Conservation (phyloP, 2,113 vertebrate species). For the Rhinogobius similis region DNA sequence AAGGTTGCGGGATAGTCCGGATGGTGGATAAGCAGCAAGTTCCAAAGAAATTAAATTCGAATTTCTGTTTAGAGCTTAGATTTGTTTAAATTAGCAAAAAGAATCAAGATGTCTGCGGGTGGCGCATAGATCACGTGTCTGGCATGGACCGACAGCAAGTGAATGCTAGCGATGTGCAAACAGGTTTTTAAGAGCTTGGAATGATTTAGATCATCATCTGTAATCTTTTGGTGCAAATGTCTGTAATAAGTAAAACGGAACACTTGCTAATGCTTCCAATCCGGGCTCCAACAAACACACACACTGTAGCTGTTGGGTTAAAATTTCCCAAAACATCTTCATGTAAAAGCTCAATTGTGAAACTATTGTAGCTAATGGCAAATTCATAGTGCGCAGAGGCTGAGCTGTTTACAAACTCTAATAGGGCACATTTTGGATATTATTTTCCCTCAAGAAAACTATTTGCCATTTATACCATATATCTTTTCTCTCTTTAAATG, state of each 20-base stretch:
- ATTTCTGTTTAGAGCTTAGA: too few relatives aligned
- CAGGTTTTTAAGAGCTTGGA: too few relatives aligned
- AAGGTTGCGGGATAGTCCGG: too few relatives aligned
- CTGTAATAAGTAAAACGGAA: background rate
- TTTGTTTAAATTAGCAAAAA: too few relatives aligned
- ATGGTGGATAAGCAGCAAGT: too few relatives aligned
- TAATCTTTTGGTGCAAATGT: background rate
- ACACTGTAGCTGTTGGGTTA: background rate
- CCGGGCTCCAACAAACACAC: background rate
- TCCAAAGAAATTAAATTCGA: too few relatives aligned
- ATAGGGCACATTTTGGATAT: background rate
- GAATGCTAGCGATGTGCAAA: too few relatives aligned
- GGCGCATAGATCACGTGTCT: too few relatives aligned
- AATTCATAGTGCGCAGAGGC: background rate
- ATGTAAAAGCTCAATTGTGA: background rate
- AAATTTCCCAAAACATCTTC: background rate
- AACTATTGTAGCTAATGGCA: background rate
- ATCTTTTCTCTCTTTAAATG: conserved; percentile 3
- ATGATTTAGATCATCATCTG: too few relatives aligned
- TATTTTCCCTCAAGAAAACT: background rate
- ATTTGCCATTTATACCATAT: background rate
- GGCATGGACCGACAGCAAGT: too few relatives aligned
- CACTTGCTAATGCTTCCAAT: background rate
- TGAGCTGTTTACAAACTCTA: background rate
- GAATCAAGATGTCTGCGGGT: too few relatives aligned